phyloP scores from a whole-genome alignment of 2,113 vertebrate species.

The Nesogale talazaci region DNA sequence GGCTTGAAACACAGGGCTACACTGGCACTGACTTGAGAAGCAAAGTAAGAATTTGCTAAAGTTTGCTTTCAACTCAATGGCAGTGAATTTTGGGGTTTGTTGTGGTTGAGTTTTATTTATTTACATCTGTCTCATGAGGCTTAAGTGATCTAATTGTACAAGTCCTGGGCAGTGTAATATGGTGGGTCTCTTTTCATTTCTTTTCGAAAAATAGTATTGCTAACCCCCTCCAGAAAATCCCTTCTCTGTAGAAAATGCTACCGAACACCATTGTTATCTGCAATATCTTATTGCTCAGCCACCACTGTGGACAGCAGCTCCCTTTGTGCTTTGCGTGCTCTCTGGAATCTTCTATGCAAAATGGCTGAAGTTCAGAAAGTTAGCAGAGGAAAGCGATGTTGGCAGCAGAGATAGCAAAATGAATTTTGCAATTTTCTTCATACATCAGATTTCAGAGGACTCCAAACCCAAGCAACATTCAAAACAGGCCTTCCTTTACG shows the following conservation, averaged over 20 bases:
- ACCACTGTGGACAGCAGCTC: neutral
- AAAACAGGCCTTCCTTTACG: neutral
- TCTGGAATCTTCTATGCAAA: constrained; percentile 10
- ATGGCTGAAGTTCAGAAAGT: neutral
- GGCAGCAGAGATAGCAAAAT: neutral
- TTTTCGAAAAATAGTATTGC: no score
- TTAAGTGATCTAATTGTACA: neutral
- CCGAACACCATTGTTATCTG: constrained; percentile 6
- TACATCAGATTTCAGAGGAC: neutral
- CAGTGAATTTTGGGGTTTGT: no score
- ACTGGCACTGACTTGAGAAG: neutral
- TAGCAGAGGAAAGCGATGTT: constrained; percentile 16
- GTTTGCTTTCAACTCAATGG: neutral
- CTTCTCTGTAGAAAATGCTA: neutral
- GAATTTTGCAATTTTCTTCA: constrained; percentile 17
- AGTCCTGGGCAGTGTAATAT: neutral
- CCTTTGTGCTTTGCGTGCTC: neutral
- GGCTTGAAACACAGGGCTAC: neutral
- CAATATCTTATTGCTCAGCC: neutral
- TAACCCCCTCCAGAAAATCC: neutral
- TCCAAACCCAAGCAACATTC: neutral
- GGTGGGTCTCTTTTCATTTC: no score
- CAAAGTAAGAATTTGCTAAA: neutral
- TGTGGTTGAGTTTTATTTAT: neutral
- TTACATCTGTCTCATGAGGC: neutral